Conservation (phyloP, 2,888 invertebrate species). For the Drosophila monieri region DNA sequence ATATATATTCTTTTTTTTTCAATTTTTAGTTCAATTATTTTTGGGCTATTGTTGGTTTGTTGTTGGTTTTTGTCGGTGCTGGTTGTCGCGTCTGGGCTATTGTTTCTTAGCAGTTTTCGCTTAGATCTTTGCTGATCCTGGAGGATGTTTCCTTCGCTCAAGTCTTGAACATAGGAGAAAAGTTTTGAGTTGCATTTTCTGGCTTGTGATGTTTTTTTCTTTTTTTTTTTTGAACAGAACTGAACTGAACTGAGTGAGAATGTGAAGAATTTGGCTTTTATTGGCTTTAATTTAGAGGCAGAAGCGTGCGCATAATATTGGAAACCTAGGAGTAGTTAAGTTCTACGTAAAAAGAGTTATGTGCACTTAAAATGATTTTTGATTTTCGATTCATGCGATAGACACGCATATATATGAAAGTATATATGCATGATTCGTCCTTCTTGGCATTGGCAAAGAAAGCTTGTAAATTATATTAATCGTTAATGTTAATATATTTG, state of each 20-base stretch:
- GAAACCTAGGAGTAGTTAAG: slow-evolving; percentile 51
- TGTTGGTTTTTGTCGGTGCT: slow-evolving; percentile 31
- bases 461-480: slow-evolving; percentile 62
- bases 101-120: slow-evolving; percentile 59
- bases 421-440: slow-evolving; percentile 48
- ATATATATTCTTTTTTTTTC: slow-evolving; percentile 29
- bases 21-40: slow-evolving; percentile 79
- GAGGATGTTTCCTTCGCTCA: slow-evolving; percentile 57
- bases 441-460: slow-evolving; percentile 73
- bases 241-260: slow-evolving; percentile 13
- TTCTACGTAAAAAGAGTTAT: slow-evolving; percentile 55
- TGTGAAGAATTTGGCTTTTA: slow-evolving; percentile 29
- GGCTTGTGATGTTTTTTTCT: slow-evolving; percentile 62
- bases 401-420: background rate
- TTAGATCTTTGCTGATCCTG: slow-evolving; percentile 55
- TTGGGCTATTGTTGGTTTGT: slow-evolving; percentile 70
- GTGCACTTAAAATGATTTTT: slow-evolving; percentile 76
- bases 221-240: slow-evolving; percentile 38
- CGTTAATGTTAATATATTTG: slow-evolving; percentile 47
- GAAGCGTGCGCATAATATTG: slow-evolving; percentile 47
- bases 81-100: slow-evolving; percentile 65
- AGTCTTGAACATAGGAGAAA: slow-evolving; percentile 50
- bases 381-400: slow-evolving; percentile 65
- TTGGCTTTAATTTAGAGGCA: slow-evolving; percentile 12
- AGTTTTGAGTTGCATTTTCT: slow-evolving; percentile 32